phyloP scores from a whole-genome alignment of 2,888 invertebrate genomes.

The Phengaris arion region DNA sequence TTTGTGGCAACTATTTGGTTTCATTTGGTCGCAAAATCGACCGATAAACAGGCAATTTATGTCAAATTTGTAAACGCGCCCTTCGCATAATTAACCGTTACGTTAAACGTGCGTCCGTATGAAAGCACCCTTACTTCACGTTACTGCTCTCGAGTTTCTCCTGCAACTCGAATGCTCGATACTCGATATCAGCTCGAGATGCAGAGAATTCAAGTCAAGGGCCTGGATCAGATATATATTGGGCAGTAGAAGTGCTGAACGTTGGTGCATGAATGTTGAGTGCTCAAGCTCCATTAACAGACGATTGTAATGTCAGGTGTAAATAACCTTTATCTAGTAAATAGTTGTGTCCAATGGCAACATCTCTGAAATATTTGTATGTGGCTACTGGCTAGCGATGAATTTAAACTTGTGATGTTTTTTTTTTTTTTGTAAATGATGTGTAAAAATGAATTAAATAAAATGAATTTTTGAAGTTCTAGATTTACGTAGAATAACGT shows the following conservation, averaged over 20 bases:
- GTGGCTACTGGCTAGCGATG: background rate
- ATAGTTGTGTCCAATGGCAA: background rate
- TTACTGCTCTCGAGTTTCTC: constrained; percentile 55
- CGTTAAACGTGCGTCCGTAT: background rate
- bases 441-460: too few relatives aligned
- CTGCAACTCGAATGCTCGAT: constrained; percentile 60
- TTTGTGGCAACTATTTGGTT: too few relatives aligned
- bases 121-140: constrained; percentile 4
- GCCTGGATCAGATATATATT: constrained; percentile 41
- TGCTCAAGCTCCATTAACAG: constrained; percentile 7
- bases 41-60: too few relatives aligned
- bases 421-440: too few relatives aligned
- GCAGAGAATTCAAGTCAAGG: constrained; percentile 67
- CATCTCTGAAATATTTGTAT: background rate
- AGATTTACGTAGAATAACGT: too few relatives aligned
- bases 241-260: constrained; percentile 22
- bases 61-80: too few relatives aligned
- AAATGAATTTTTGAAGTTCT: too few relatives aligned
- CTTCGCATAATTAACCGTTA: background rate
- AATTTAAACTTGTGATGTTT: too few relatives aligned
- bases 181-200: constrained; percentile 66
- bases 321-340: constrained; percentile 16
- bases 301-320: constrained; percentile 17
- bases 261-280: background rate
- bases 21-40: too few relatives aligned